phyloP scores from a whole-genome alignment of 2,113 vertebrate species.

The Neofelis nebulosa region DNA sequence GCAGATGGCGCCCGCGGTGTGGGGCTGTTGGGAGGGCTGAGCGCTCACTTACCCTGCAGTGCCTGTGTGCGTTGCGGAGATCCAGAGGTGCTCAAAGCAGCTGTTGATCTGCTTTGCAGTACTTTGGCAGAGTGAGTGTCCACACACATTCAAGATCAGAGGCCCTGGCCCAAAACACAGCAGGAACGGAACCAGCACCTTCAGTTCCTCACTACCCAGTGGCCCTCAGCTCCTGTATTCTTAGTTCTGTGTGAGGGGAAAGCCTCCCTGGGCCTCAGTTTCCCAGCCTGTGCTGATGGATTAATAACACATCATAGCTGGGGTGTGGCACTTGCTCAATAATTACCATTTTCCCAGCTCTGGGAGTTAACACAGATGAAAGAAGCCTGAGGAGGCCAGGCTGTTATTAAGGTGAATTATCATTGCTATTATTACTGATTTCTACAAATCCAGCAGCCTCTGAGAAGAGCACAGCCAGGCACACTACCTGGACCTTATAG shows the following conservation, averaged over 20 bases:
- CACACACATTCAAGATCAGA: background rate
- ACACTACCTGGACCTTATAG: background rate
- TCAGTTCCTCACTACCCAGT: background rate
- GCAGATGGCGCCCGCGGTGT: background rate
- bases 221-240: background rate
- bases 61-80: background rate
- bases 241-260: background rate
- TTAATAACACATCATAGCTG: constrained; percentile 65
- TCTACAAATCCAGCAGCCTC: constrained; percentile 62
- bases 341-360: constrained; percentile 73
- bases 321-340: constrained; percentile 66
- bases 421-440: constrained; percentile 74
- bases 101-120: background rate
- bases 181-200: background rate
- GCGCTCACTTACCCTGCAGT: background rate
- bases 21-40: background rate
- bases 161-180: background rate
- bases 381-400: constrained; percentile 49
- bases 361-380: constrained; percentile 71
- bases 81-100: background rate
- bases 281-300: constrained; percentile 60
- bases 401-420: constrained; percentile 80
- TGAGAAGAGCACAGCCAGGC: constrained; percentile 26
- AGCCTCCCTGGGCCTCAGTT: constrained; percentile 68
- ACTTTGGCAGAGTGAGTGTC: background rate